Conservation (phyloP, 2,113 vertebrate species). For the Pseudopodoces humilis region DNA sequence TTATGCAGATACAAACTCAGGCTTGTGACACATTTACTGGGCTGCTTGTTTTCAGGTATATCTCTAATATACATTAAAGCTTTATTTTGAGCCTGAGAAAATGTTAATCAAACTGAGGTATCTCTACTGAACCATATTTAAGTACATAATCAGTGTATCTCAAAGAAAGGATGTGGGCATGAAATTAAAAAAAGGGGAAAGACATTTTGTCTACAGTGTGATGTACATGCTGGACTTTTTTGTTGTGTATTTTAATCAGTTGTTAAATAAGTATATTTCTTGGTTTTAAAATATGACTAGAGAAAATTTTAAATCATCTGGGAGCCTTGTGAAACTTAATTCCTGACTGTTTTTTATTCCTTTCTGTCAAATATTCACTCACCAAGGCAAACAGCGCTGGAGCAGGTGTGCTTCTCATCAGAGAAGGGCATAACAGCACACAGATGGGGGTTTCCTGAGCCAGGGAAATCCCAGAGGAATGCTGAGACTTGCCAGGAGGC, state of each 20-base stretch:
- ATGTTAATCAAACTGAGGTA: neutral
- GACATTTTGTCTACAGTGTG: neutral
- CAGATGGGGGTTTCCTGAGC: neutral
- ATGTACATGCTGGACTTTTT: rapidly evolving
- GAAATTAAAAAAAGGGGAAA: neutral
- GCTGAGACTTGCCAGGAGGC: neutral
- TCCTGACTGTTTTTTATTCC: neutral
- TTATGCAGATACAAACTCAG: neutral
- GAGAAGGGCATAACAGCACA: neutral
- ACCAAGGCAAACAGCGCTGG: neutral
- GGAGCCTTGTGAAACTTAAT: neutral
- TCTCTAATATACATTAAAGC: neutral
- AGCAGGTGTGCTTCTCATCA: neutral
- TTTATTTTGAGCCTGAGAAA: neutral
- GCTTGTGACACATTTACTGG: neutral
- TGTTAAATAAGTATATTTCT: neutral
- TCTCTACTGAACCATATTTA: neutral
- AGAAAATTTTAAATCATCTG: neutral
- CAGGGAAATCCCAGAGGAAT: neutral
- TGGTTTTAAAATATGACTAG: neutral
- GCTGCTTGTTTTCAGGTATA: neutral
- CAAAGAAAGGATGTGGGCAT: neutral
- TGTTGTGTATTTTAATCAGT: neutral
- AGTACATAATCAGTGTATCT: neutral
- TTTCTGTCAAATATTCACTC: neutral